Evolutionary conservation across 2,888 invertebrate species (phyloP), one percentile per base, ranked within the genome.

Genomic region (Liodrosophila aerea): DNA sequence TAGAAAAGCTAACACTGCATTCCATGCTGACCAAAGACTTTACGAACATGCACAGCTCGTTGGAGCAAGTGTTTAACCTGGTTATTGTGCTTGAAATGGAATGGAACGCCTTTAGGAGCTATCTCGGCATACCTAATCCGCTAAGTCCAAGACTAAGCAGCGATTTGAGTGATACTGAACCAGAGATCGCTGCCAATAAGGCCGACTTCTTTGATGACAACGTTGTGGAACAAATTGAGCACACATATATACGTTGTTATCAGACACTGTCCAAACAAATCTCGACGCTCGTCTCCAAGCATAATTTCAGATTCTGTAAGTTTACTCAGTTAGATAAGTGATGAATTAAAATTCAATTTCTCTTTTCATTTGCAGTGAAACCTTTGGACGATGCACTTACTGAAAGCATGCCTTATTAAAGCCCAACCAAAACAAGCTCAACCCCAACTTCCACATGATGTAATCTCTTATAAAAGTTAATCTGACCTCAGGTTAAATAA

Each of bases 161-260:
- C 31, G n/a, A n/a, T n/a, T n/a, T n/a, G n/a, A n/a, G n/a, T n/a
- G n/a, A n/a, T n/a, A n/a, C n/a, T n/a, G n/a, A n/a, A n/a, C n/a
- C n/a, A n/a, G n/a, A n/a, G n/a, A n/a, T n/a, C n/a, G n/a, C n/a
- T n/a, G n/a, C n/a, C n/a, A 12, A 30, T 1, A 39, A 41, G 7
- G 39, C 30, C 7, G 61, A 80, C 30, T 87, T 87, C 59, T 56
- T 87, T 30, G 56, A 76, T 0, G 76, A 77, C 8, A 82, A 86
- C 8, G 87, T 89, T 61, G 86, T 90, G 8, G 85, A 73, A 43
- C 85, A 83, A n/a, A 87, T 90, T 37, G 90, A 90, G 61, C 12
- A 64, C 8, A 88, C 89, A 1, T 90, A 90, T 50, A 87, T 89
- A 40, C 85, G 87, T 11, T 89, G 88, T 41, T 90, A 90, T 66